A percentile compares a stretch with the other conserved stretches of the same genome.
Evolutionary conservation across 2,113 vertebrate genomes (phyloP).

Genomic region (Grus americana): DNA sequence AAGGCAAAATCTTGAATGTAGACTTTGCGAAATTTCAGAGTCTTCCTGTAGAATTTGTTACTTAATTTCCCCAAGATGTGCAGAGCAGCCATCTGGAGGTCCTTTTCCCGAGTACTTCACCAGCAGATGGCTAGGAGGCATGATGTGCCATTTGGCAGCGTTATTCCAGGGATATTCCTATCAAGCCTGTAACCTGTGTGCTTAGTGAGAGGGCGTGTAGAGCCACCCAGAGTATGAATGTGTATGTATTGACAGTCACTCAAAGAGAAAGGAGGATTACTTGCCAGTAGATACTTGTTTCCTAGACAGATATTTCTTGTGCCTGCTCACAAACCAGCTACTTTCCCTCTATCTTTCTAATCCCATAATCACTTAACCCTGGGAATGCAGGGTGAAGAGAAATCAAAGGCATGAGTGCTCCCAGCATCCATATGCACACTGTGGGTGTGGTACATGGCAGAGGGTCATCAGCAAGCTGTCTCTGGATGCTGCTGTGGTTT

Average conservation of each 20-base stretch:
- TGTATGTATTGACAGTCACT: background rate
- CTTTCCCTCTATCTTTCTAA: conserved; percentile 45
- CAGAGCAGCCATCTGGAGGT: background rate
- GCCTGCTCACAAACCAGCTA: background rate
- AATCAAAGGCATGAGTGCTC: background rate
- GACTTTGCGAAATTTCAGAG: background rate
- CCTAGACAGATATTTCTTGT: conserved; percentile 47
- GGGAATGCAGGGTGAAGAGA: background rate
- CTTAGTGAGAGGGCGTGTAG: background rate
- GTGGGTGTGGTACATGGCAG: background rate
- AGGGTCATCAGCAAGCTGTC: background rate
- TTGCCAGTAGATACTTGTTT: conserved; percentile 41
- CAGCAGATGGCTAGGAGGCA: background rate
- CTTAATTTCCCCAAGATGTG: background rate
- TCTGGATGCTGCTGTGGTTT: background rate
- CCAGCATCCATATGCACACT: accelerated
- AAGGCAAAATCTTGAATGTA: background rate
- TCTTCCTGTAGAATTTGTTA: background rate
- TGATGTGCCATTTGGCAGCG: background rate
- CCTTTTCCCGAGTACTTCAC: background rate
- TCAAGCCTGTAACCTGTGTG: background rate
- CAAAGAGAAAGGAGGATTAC: background rate
- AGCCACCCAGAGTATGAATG: background rate
- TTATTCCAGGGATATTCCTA: background rate
- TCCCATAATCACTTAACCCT: conserved; percentile 15